phyloP scores from a whole-genome alignment of 1,140 invertebrate species.

The Pinna nobilis region DNA sequence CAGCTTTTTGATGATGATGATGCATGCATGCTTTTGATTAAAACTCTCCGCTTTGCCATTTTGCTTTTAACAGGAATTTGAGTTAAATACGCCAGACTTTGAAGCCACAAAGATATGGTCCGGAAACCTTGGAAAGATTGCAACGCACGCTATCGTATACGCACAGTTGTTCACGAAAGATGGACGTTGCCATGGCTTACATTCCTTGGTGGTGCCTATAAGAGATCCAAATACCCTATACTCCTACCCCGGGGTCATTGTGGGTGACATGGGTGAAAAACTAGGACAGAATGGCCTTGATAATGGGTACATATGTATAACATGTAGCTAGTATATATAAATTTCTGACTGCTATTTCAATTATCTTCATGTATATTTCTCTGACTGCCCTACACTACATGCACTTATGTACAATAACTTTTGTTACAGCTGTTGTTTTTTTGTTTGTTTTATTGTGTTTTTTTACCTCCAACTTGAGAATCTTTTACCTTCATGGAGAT shows the following conservation, averaged over 20 bases:
- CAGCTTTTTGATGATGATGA: too few relatives aligned
- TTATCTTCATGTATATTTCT: too few relatives aligned
- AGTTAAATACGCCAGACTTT: slow-evolving; percentile 94
- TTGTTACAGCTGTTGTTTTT: too few relatives aligned
- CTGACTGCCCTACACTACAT: too few relatives aligned
- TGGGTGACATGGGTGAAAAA: slow-evolving; percentile 94
- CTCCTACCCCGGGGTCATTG: slow-evolving; percentile 84
- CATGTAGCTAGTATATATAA: not conserved
- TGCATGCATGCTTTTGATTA: not conserved
- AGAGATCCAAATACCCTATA: slow-evolving; percentile 84
- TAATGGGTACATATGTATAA: slow-evolving; percentile 81
- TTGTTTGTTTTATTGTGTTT: too few relatives aligned
- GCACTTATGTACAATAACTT: too few relatives aligned
- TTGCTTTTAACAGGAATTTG: slow-evolving; percentile 81
- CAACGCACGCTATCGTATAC: slow-evolving; percentile 91
- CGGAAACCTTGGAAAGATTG: slow-evolving; percentile 82
- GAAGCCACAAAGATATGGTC: slow-evolving; percentile 97
- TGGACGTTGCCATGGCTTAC: slow-evolving; percentile 88
- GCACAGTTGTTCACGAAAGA: slow-evolving; percentile 91
- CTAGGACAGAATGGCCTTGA: slow-evolving; percentile 91
- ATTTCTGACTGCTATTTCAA: too few relatives aligned
- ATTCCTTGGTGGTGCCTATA: slow-evolving; percentile 89
- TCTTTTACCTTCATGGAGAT: too few relatives aligned
- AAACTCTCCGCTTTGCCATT: not conserved
- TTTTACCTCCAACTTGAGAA: too few relatives aligned